Evolutionary conservation across 2,113 vertebrate genomes (phyloP).

Genomic region (Cyphomyrus plagiostoma): DNA sequence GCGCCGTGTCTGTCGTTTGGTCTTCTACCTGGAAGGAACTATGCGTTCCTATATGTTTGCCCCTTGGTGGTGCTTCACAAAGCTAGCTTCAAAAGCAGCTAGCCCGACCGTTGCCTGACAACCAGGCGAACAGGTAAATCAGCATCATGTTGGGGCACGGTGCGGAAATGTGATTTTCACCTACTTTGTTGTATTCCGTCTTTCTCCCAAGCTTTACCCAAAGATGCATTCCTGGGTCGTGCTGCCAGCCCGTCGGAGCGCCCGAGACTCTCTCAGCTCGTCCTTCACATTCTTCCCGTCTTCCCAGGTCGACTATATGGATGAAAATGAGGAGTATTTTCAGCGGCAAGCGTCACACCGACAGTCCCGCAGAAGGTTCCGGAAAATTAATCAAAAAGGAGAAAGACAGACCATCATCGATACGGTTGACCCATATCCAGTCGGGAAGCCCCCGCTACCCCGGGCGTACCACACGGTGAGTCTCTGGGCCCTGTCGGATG

Average conservation of each 20-base stretch:
- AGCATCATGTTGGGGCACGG: background rate
- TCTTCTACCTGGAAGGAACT: background rate
- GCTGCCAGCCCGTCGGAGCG: background rate
- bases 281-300: background rate
- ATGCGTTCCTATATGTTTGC: background rate
- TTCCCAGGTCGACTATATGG: conserved; percentile 74
- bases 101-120: background rate
- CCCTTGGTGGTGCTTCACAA: background rate
- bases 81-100: background rate
- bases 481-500: background rate
- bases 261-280: background rate
- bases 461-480: conserved; percentile 77
- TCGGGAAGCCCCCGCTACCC: conserved; percentile 75
- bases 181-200: background rate
- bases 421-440: conserved; percentile 74
- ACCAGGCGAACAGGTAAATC: conserved; percentile 9
- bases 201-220: background rate
- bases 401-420: conserved; percentile 84
- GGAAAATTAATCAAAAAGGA: conserved; percentile 83
- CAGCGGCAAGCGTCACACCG: conserved; percentile 84
- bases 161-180: background rate
- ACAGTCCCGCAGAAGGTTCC: conserved; percentile 78
- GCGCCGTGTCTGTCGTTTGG: background rate
- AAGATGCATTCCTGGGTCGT: background rate
- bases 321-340: conserved; percentile 87